Conservation (phyloP, 2,113 vertebrate species). For the Rhinoderma darwinii region DNA sequence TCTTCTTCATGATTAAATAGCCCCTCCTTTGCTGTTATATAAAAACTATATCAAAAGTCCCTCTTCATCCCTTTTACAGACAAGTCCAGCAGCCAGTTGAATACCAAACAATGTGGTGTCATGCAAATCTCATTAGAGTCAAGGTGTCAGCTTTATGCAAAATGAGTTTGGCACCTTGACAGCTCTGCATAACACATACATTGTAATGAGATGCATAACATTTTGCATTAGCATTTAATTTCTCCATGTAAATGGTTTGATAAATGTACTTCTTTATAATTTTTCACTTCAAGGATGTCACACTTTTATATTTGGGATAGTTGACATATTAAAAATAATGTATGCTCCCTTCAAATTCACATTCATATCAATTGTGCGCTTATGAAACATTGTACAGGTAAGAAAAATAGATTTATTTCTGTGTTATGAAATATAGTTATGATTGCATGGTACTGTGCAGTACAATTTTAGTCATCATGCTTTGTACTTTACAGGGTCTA, state of each 20-base stretch:
- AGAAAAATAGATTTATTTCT: not conserved
- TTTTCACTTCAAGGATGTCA: not conserved
- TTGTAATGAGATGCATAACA: constrained; percentile 49
- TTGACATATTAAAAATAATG: constrained; percentile 35
- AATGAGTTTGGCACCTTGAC: not conserved
- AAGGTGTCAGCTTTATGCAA: not conserved
- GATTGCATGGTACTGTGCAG: not conserved
- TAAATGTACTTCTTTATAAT: not conserved
- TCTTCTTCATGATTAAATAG: not conserved
- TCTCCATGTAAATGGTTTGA: not conserved
- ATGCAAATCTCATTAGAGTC: constrained; percentile 41
- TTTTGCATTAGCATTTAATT: constrained; percentile 45
- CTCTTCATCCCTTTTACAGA: not conserved
- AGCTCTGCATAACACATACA: constrained; percentile 8
- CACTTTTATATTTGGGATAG: not conserved
- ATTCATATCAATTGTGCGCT: constrained; percentile 31
- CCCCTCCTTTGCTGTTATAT: not conserved
- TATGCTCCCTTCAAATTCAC: not conserved
- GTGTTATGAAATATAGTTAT: not conserved
- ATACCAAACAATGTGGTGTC: constrained; percentile 23
- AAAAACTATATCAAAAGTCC: not conserved
- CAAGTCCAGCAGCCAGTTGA: not conserved
- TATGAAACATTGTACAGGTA: not conserved
- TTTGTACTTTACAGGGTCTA: not conserved
- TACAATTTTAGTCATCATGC: not conserved